Percentiles rank a stretch among this genome's conserved stretches.
Evolutionary conservation across 2,113 vertebrate species (phyloP).

Genomic region (Acanthochromis polyacanthus): DNA sequence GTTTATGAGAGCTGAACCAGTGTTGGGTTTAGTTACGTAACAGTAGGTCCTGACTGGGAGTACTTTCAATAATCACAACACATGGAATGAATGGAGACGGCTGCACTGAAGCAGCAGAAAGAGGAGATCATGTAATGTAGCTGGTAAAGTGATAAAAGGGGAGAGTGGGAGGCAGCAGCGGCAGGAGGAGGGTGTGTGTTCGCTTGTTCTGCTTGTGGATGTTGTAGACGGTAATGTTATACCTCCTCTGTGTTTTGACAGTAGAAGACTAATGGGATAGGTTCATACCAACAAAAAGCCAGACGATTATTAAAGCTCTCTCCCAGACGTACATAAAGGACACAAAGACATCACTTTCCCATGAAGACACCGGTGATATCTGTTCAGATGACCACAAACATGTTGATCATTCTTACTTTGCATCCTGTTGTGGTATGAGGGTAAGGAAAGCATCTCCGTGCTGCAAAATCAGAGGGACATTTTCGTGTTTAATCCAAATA

Average conservation of each 20-base stretch:
- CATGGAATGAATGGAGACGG: conserved; percentile 33
- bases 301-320: conserved; percentile 55
- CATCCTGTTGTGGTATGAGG: not conserved
- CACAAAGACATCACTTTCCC: conserved; percentile 52
- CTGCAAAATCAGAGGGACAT: conserved; percentile 3
- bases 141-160: conserved; percentile 72
- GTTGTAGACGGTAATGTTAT: conserved; percentile 70
- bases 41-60: conserved; percentile 34
- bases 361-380: conserved; percentile 32
- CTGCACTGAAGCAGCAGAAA: conserved; percentile 25
- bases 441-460: not conserved
- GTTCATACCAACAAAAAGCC: conserved; percentile 60
- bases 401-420: not conserved
- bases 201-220: conserved; percentile 66
- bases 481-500: conserved; percentile 32
- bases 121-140: conserved; percentile 48
- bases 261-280: conserved; percentile 72
- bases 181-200: conserved; percentile 39
- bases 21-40: conserved; percentile 44
- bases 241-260: conserved; percentile 79
- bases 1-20: conserved; percentile 39
- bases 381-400: conserved; percentile 6
- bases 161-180: conserved; percentile 50
- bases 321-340: conserved; percentile 57
- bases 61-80: conserved; percentile 32